Base-by-base conservation (phyloP, 1,140 invertebrate species). In the Lepeophtheirus salmonis region DNA sequence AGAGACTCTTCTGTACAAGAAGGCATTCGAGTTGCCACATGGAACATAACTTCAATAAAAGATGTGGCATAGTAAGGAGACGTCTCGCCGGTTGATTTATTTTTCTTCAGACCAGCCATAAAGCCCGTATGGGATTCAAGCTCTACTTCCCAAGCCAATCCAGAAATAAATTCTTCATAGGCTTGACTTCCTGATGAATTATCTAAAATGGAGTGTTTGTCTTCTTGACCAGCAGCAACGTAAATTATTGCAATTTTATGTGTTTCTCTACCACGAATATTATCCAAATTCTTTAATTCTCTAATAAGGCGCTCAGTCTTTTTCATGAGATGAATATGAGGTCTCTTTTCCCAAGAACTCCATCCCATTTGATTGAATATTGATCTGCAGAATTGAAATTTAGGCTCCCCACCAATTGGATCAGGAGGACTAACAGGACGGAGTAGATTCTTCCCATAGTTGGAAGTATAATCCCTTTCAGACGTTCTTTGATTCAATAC, bases 171-270 rank as follows among this genome's bases (percentile, higher is more conserved):
- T 63, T 83, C 83, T 73, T 97, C 91, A 74, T 91, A 98, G 13
- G 83, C 84, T 62, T 83, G 82, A 69, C 89, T 95, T 14, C 89
- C 92, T 65, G 79, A 76, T 41, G 75, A 75, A 70, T 86, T 90
- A 12, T 78, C 81, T 2, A 97, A 71, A 64, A 97, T 94, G 1
- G 89, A 75, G 82, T 73, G 85, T 68, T 95, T 90, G 64, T 96
- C 91, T 72, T 99, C 94, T 70, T 98, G 95, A 0, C 94, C 94
- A 17, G 84, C 82, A 21, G 83, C 89, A 0, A 98, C 92, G 73
- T 97, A 99, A 65, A 99, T 94, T 1, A 99, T 90, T 10, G 95
- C 96, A 67, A 99, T 86, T 75, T 99, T 99, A 71, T 99, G 95
- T 0, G 92, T 96, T 70, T 99, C 95, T 21, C 95, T 79, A 65